Evolutionary conservation across 2,113 vertebrate species (phyloP).

Genomic region (Opisthocomus hoazin): DNA sequence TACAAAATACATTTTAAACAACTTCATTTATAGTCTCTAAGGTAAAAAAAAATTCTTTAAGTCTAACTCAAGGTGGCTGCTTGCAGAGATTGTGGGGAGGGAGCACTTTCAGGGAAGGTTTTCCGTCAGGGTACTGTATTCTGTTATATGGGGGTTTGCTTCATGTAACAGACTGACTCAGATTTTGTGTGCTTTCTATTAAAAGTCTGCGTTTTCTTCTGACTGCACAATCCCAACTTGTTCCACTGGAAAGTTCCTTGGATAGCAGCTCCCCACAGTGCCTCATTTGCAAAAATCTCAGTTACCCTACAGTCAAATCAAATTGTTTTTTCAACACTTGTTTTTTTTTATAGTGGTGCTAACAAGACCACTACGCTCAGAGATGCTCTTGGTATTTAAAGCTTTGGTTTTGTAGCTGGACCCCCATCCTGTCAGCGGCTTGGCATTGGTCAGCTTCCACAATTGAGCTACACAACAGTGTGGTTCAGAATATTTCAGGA

Average conservation of each 20-base stretch:
- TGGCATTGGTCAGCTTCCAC: neutral
- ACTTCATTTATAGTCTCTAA: neutral
- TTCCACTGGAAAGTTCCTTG: neutral
- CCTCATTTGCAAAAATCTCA: neutral
- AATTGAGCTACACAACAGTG: neutral
- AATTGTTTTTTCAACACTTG: neutral
- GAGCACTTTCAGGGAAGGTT: neutral
- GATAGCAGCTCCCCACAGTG: neutral
- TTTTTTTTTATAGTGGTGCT: neutral
- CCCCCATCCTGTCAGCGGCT: neutral
- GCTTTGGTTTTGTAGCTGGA: neutral
- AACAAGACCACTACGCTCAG: neutral
- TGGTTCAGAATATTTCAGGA: neutral
- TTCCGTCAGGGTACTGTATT: neutral
- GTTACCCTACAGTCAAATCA: neutral
- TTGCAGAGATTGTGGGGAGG: neutral
- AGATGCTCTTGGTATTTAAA: neutral
- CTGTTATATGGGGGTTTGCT: neutral
- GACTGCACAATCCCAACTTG: neutral
- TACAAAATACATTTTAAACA: neutral
- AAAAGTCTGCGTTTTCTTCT: neutral
- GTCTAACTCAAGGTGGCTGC: neutral
- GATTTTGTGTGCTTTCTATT: neutral
- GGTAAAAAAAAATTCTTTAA: neutral
- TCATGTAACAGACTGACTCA: neutral